phyloP scores from a whole-genome alignment of 2,797 vertebrate genomes.

The Aeoliscus strigatus region DNA sequence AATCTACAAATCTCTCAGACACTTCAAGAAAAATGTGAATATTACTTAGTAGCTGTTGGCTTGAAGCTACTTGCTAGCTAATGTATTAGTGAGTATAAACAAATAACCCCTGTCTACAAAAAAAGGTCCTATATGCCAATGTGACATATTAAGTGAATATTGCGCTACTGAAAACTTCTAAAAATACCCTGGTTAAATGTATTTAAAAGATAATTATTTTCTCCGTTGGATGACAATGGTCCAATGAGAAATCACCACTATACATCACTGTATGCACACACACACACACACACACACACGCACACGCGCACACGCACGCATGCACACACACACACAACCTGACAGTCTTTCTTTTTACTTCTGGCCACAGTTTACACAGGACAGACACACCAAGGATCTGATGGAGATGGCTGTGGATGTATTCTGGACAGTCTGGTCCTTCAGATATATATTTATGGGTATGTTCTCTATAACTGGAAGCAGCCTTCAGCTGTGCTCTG shows the following conservation, averaged over 20 bases:
- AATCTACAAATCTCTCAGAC: no score
- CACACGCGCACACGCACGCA: conserved; percentile 4
- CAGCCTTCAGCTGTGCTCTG: conserved; percentile 1
- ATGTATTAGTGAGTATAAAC: no score
- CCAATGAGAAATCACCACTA: conserved; percentile 61
- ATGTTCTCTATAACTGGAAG: conserved; percentile 28
- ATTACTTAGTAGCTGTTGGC: no score
- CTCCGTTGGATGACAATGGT: no score
- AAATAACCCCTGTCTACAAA: no score
- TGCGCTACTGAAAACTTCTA: no score
- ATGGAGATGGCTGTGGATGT: conserved; percentile 31
- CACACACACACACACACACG: conserved; percentile 16
- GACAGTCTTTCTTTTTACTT: neutral
- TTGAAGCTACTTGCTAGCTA: no score
- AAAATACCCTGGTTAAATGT: no score
- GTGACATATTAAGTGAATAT: no score
- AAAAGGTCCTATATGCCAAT: no score
- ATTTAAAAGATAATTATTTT: no score
- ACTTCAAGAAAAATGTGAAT: no score
- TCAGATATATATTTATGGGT: conserved; percentile 21
- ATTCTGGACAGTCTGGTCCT: conserved; percentile 2
- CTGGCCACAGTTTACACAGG: conserved; percentile 55
- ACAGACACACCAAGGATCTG: conserved; percentile 74
- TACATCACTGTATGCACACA: conserved; percentile 15
- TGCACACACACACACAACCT: conserved; percentile 1